Percentiles rank a stretch among this genome's conserved stretches.
These are phyloP conservation scores for Kobus ellipsiprymnus DNA, from an alignment of 2,113 vertebrate species.

Conservation along the genomic window DNA sequence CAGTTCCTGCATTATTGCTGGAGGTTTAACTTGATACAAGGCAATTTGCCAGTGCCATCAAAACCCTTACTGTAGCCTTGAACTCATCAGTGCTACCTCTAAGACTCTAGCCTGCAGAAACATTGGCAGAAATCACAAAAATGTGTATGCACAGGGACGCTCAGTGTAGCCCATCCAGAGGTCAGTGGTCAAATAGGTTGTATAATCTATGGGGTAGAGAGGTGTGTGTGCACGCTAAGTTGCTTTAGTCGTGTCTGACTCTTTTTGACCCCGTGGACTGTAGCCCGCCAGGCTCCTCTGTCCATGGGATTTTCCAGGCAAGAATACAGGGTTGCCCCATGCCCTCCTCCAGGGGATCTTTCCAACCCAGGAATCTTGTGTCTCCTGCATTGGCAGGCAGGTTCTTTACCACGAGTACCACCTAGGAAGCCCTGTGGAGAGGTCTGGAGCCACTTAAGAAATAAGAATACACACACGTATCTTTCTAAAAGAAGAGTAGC, in stretches of 20 bases:
- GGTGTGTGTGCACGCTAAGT: not conserved
- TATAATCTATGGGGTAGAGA: not conserved
- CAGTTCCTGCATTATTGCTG: not conserved
- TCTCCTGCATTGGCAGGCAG: not conserved
- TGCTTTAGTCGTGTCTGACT: not conserved
- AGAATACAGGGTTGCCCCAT: not conserved
- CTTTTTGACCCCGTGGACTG: not conserved
- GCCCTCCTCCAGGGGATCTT: not conserved
- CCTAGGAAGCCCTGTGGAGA: not conserved
- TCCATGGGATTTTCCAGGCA: not conserved
- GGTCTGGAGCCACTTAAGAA: not conserved
- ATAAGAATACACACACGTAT: not conserved
- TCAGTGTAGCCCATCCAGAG: not conserved
- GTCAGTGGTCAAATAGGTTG: rapidly evolving
- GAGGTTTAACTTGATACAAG: not conserved
- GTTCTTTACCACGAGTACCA: not conserved
- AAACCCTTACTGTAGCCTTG: not conserved
- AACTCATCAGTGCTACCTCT: not conserved
- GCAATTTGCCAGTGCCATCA: not conserved
- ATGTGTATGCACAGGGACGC: rapidly evolving
- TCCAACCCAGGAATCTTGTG: not conserved
- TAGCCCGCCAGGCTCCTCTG: not conserved
- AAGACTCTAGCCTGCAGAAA: not conserved
- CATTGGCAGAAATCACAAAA: not conserved
- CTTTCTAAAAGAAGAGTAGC: not conserved